phyloP scores from a whole-genome alignment of 2,888 invertebrate species.

The Chrysolina oricalcia region DNA sequence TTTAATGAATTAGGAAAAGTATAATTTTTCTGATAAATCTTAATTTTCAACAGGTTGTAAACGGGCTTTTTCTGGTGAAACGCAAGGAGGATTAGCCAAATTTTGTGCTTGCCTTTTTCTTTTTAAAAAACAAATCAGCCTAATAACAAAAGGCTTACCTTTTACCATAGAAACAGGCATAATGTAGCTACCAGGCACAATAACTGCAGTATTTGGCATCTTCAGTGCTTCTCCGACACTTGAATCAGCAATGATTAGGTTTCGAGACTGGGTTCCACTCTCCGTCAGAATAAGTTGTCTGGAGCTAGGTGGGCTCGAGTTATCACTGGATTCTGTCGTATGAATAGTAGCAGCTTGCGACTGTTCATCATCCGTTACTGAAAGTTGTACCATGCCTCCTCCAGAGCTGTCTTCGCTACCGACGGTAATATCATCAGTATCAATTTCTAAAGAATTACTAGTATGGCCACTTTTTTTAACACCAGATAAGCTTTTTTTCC shows the following conservation, averaged over 20 bases:
- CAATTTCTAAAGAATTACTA: slow-evolving; percentile 66
- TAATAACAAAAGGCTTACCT: slow-evolving; percentile 60
- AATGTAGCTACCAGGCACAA: slow-evolving; percentile 83
- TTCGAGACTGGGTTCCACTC: slow-evolving; percentile 71
- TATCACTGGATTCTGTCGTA: slow-evolving; percentile 71
- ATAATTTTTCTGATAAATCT: not conserved
- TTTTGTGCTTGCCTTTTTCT: not conserved
- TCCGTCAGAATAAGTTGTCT: slow-evolving; percentile 68
- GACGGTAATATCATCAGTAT: slow-evolving; percentile 81
- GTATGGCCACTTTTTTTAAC: slow-evolving; percentile 74
- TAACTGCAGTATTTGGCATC: slow-evolving; percentile 78
- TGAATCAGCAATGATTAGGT: slow-evolving; percentile 77
- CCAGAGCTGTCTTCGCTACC: slow-evolving; percentile 86
- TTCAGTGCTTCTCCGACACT: slow-evolving; percentile 79
- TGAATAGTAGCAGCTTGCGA: slow-evolving; percentile 63
- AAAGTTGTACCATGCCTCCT: slow-evolving; percentile 75
- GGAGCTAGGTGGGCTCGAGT: slow-evolving; percentile 61
- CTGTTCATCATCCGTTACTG: slow-evolving; percentile 76
- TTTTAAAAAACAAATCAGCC: slow-evolving; percentile 25
- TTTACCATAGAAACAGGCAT: slow-evolving; percentile 83
- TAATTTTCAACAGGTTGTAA: not conserved
- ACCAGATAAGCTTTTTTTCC: slow-evolving; percentile 78
- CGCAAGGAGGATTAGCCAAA: not conserved
- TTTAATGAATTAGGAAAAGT: too few species aligned
- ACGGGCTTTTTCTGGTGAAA: not conserved